These are phyloP conservation scores for Tarsius wallacei DNA, from an alignment of 2,797 vertebrate genomes.

Conservation along the genomic window DNA sequence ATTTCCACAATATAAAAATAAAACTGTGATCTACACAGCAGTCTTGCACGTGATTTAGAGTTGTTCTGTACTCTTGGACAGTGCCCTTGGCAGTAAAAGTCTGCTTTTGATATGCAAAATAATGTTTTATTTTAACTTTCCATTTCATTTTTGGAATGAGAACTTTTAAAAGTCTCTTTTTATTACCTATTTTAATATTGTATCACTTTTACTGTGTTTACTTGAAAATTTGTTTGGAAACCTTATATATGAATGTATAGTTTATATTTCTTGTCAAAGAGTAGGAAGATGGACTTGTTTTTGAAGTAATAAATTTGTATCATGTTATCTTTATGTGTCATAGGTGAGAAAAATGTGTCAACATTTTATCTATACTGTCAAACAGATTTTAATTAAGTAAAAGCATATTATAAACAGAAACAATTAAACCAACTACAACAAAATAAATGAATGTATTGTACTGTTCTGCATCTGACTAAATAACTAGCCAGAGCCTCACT, in stretches of 20 bases:
- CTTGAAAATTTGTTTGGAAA: slow-evolving; percentile 8
- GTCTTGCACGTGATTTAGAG: not conserved
- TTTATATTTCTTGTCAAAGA: not conserved
- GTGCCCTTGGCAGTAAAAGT: not conserved
- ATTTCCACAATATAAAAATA: not conserved
- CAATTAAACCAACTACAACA: not conserved
- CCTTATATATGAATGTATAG: not conserved
- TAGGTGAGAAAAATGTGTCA: not conserved
- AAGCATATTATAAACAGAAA: not conserved
- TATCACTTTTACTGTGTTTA: not conserved
- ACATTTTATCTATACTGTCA: slow-evolving; percentile 10
- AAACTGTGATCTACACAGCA: not conserved
- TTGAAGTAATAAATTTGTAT: not conserved
- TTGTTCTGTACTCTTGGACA: not conserved
- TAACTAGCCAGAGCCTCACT: not conserved
- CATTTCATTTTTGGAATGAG: not conserved
- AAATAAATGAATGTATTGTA: not conserved
- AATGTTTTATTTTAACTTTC: slow-evolving; percentile 13
- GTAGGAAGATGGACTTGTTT: not conserved
- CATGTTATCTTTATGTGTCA: slow-evolving; percentile 2
- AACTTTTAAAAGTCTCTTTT: not conserved
- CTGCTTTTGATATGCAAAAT: not conserved
- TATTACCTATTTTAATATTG: slow-evolving; percentile 12
- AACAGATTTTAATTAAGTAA: not conserved
- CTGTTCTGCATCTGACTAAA: not conserved